Percentiles rank a stretch among this genome's conserved stretches.
Conservation (phyloP, 2,113 vertebrate species). For the Oryctolagus cuniculus region DNA sequence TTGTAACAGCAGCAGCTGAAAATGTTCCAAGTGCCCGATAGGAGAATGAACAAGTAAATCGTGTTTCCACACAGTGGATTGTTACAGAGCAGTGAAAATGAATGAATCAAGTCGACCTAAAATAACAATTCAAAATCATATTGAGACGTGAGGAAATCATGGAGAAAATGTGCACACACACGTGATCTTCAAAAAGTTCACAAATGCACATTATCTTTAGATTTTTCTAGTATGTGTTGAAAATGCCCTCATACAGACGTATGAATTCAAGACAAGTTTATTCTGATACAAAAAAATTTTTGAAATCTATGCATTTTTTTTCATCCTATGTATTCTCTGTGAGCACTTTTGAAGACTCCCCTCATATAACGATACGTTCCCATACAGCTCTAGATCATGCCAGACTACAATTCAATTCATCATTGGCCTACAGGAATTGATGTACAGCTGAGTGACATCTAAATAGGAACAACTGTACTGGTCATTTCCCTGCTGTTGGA, state of each 20-base stretch:
- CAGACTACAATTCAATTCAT: conserved; percentile 9
- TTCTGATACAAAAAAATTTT: too few species aligned
- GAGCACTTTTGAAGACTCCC: too few species aligned
- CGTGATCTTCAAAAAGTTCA: too few species aligned
- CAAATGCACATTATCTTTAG: too few species aligned
- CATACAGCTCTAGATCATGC: not conserved
- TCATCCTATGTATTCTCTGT: too few species aligned
- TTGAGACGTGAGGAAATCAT: not conserved
- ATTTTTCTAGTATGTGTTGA: too few species aligned
- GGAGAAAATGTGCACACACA: not conserved
- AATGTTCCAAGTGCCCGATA: not conserved
- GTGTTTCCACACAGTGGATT: not conserved
- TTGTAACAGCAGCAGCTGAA: not conserved
- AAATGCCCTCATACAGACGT: too few species aligned
- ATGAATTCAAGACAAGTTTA: too few species aligned
- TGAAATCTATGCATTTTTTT: too few species aligned
- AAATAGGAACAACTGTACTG: not conserved
- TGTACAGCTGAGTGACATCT: too few species aligned
- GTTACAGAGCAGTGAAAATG: conserved; percentile 20
- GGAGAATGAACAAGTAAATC: not conserved
- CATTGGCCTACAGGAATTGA: not conserved
- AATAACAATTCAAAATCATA: not conserved
- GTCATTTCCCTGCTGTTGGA: not conserved
- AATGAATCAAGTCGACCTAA: not conserved
- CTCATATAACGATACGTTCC: not conserved